phyloP scores from a whole-genome alignment of 2,888 invertebrate species.

The Callimorpha dominula region DNA sequence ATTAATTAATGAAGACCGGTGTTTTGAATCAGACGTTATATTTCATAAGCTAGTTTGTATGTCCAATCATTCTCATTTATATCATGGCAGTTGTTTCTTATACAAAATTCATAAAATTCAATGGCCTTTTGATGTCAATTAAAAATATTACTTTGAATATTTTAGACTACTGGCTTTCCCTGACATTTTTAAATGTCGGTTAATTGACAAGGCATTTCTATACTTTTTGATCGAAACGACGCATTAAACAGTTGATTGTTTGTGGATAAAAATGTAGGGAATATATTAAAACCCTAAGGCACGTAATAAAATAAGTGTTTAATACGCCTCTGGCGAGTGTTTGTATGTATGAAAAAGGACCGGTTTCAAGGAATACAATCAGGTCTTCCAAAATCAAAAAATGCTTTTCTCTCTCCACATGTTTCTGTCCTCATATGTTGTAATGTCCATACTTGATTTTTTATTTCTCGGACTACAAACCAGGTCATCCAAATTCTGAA shows the following conservation, averaged over 20 bases:
- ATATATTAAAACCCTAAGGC: too few relatives aligned
- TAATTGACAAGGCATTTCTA: background rate
- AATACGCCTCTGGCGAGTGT: too few relatives aligned
- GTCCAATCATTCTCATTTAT: slow-evolving; percentile 1
- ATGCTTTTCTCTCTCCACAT: too few relatives aligned
- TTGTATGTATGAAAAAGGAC: too few relatives aligned
- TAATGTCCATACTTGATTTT: too few relatives aligned
- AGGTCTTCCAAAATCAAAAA: too few relatives aligned
- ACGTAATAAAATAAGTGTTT: too few relatives aligned
- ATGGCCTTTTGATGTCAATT: slow-evolving; percentile 35
- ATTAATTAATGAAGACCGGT: slow-evolving; percentile 7
- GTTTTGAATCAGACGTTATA: background rate
- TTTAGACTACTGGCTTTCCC: background rate
- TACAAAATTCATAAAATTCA: slow-evolving; percentile 24
- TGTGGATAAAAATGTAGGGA: background rate
- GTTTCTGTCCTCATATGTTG: too few relatives aligned
- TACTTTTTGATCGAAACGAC: background rate
- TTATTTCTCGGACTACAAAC: too few relatives aligned
- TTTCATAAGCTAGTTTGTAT: slow-evolving; percentile 9
- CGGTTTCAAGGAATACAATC: too few relatives aligned
- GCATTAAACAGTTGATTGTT: background rate
- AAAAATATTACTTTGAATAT: slow-evolving; percentile 15
- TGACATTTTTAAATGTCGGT: slow-evolving; percentile 2
- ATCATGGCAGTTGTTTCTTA: background rate
- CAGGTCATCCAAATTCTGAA: too few relatives aligned